Evolutionary conservation across 2,797 vertebrate species (phyloP).

Genomic region (Phylloscopus collybita): DNA sequence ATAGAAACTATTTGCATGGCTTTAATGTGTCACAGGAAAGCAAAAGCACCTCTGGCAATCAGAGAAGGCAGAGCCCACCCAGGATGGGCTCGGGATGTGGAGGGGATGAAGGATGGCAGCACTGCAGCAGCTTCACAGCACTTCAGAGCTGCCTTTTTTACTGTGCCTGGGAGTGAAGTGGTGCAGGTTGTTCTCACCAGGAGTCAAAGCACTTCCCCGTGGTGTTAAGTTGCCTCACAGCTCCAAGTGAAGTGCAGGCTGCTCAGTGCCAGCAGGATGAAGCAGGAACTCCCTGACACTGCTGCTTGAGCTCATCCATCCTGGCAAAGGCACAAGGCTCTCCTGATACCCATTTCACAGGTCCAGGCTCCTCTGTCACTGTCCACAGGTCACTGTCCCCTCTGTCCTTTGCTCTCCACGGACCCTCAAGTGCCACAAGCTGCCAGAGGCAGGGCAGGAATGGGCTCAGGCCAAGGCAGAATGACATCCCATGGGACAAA

Average conservation of each 20-base stretch:
- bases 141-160: background rate
- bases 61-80: background rate
- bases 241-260: background rate
- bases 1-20: conserved; percentile 76
- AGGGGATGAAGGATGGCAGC: background rate
- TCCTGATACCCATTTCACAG: rapidly evolving
- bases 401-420: rapidly evolving
- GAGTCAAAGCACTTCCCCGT: background rate
- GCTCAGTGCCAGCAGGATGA: background rate
- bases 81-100: background rate
- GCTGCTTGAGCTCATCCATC: background rate
- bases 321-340: background rate
- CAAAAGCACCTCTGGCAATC: conserved; percentile 41
- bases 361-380: background rate
- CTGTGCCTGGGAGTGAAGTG: background rate
- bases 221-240: background rate
- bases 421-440: background rate
- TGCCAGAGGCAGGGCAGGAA: background rate
- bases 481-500: background rate
- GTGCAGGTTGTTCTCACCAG: background rate
- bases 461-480: background rate
- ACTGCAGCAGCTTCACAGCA: background rate
- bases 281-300: background rate
- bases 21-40: conserved; percentile 61
- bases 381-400: background rate